These are phyloP conservation scores for Solenopsis fugax DNA, from an alignment of 1,140 invertebrate species.

Conservation along the genomic window DNA sequence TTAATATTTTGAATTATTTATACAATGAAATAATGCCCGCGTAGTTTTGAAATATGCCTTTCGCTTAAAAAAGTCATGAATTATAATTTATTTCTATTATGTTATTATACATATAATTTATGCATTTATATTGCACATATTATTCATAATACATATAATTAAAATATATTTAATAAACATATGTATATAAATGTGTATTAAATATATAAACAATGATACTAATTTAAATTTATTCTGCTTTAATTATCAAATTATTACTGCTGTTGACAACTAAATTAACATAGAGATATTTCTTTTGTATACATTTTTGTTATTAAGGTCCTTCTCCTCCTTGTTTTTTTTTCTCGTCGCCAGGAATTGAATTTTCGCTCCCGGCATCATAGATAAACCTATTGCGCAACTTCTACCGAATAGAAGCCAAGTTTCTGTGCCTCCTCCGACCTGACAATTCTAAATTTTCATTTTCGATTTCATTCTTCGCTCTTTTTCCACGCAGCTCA, in stretches of 20 bases:
- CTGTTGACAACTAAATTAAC: neutral
- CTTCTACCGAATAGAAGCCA: neutral
- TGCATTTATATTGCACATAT: no score
- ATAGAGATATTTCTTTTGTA: neutral
- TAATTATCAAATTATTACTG: slow-evolving; percentile 12
- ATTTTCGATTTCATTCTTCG: slow-evolving; percentile 51
- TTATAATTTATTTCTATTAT: neutral
- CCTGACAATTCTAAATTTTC: slow-evolving; percentile 47
- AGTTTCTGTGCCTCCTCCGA: neutral
- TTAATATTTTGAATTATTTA: slow-evolving; percentile 17
- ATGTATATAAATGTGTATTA: neutral
- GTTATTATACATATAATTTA: neutral
- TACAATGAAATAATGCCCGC: neutral
- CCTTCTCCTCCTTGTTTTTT: neutral
- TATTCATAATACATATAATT: neutral
- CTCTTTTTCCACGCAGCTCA: neutral
- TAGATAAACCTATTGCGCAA: slow-evolving; percentile 26
- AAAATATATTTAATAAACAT: neutral
- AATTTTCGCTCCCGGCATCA: slow-evolving; percentile 14
- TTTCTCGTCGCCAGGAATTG: neutral
- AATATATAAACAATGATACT: neutral
- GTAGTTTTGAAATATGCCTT: neutral
- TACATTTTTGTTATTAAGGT: neutral
- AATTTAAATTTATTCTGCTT: neutral
- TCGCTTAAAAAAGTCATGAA: neutral